These are phyloP conservation scores for Lampropteryx suffumata DNA, from an alignment of 2,888 invertebrate species.

Conservation along the genomic window DNA sequence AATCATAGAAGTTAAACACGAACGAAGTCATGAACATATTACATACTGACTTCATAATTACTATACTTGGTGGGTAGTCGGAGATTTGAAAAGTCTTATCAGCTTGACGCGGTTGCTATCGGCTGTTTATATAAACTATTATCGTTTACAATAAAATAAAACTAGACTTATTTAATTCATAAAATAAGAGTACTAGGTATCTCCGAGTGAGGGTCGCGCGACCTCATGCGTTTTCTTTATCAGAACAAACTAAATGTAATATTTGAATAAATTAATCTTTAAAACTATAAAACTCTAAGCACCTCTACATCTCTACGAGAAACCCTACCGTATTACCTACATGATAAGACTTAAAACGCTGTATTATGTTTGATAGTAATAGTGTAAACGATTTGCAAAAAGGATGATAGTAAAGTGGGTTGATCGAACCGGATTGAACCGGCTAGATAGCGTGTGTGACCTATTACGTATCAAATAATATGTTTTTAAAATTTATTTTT, in stretches of 20 bases:
- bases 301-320: constrained; percentile 6
- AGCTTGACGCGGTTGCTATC: too few relatives aligned
- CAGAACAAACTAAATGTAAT: constrained; percentile 56
- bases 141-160: too few relatives aligned
- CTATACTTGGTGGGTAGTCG: too few relatives aligned
- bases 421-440: constrained; percentile 55
- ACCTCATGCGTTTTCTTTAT: constrained; percentile 69
- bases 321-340: constrained; percentile 14
- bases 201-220: constrained; percentile 20
- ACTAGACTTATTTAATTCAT: not conserved
- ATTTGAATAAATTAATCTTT: constrained; percentile 62
- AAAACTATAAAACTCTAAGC: constrained; percentile 37
- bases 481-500: constrained; percentile 6
- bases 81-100: too few relatives aligned
- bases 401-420: constrained; percentile 73
- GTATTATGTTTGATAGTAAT: constrained; percentile 29
- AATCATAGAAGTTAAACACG: too few relatives aligned
- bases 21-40: too few relatives aligned
- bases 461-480: constrained; percentile 45
- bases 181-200: constrained; percentile 1
- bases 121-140: too few relatives aligned
- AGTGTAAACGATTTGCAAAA: constrained; percentile 65
- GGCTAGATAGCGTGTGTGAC: constrained; percentile 44
- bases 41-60: too few relatives aligned
- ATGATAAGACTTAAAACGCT: constrained; percentile 25